A percentile compares a stretch with the other conserved stretches of the same genome.
Evolutionary conservation across 2,113 vertebrate species (phyloP).

Genomic region (Merops nubicus): DNA sequence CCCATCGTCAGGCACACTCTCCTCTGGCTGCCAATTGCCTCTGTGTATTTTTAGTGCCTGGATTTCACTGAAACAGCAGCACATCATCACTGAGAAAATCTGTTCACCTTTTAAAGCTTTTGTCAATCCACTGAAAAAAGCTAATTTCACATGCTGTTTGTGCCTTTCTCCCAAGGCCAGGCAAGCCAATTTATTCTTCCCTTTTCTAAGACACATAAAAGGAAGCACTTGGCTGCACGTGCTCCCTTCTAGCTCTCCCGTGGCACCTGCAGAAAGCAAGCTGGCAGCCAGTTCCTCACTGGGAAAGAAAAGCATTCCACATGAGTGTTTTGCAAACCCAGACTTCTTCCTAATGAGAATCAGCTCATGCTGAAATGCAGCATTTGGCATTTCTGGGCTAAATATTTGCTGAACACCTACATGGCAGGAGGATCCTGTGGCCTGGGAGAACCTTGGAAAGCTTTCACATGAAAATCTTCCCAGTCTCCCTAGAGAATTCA

Average conservation of each 20-base stretch:
- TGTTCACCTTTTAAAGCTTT: not conserved
- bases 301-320: not conserved
- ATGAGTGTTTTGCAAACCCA: not conserved
- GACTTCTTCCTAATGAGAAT: not conserved
- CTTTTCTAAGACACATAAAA: not conserved
- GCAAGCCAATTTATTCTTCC: conserved; percentile 6
- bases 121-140: not conserved
- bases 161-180: not conserved
- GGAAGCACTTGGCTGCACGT: conserved; percentile 22
- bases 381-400: not conserved
- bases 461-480: not conserved
- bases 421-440: not conserved
- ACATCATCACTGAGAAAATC: not conserved
- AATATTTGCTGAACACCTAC: not conserved
- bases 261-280: not conserved
- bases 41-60: not conserved
- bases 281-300: not conserved
- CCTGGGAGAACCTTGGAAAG: not conserved
- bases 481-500: not conserved
- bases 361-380: not conserved
- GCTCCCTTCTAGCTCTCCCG: conserved; percentile 39
- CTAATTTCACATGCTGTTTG: not conserved
- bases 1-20: no score
- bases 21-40: no score
- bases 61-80: not conserved